Base-by-base conservation (phyloP, 53 echinoderm and acorn worm species). In the Patiria pectinifera region DNA sequence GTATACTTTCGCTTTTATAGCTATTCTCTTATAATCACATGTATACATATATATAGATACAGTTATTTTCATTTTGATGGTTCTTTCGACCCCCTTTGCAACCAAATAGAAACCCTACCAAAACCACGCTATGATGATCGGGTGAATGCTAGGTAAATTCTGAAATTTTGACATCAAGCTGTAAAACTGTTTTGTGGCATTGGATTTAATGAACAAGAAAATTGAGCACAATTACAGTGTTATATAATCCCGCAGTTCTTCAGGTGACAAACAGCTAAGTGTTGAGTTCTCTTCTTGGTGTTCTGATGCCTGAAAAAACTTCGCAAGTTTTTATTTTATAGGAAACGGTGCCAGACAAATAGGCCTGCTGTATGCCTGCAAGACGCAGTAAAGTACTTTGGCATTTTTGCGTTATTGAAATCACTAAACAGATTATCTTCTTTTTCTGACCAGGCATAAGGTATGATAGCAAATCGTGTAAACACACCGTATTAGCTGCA, bases 391-490 rank as follows among this genome's bases (percentile, higher is more conserved):
- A 81, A 81, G 90, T 90, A 80, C 90, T 81, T 81, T 90, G 90
- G 80, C 90, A 80, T 90, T 63, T 53, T 46, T 62, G 47, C 69
- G 45, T 90, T 90, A 90, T 90, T 90, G 79, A 90, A 80, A 90
- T 90, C 66, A 66, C 69, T 80, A 90, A 90, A 45, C 90, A 80
- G 90, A 90, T 90, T 81, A 90, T 48, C 13, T 66, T 62, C 53
- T 77, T 78, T 84, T 84, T 63, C 66, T 84, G 66, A 47, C 48
- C 49, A 90, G 80, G 80, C 81, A 90, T 90, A 90, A 90, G 90
- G 90, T 90, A 90, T 90, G 90, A 80, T 90, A 46, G 81, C 77
- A 90, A 90, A 90, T 90, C 90, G 81, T 90, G 90, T 90, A 90
- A 90, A 90, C 90, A 90, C 90, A 90, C 90, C 23, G 90, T 90